Conservation (phyloP, 2,888 invertebrate genomes). For the Eilema griseolum region DNA sequence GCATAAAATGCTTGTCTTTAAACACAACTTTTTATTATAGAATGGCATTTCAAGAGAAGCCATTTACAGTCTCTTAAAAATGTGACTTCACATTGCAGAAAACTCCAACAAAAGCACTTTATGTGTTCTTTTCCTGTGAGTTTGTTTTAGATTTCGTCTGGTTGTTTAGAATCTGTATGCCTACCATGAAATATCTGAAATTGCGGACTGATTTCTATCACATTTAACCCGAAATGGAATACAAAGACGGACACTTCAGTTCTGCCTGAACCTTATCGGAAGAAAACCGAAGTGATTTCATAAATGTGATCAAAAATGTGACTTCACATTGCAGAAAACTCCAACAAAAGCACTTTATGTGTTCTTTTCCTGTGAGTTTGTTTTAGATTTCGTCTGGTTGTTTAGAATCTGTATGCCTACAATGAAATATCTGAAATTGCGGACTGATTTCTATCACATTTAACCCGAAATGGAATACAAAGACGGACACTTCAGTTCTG, state of each 20-base stretch:
- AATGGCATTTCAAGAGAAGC: background rate
- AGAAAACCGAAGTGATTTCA: too few species aligned
- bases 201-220: too few species aligned
- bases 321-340: background rate
- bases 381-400: background rate
- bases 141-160: background rate
- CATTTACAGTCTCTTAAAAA: slow-evolving; percentile 2
- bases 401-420: too few species aligned
- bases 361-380: background rate
- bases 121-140: background rate
- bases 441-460: too few species aligned
- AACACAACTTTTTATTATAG: background rate
- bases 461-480: too few species aligned
- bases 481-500: too few species aligned
- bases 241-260: too few species aligned
- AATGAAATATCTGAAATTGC: too few species aligned
- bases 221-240: too few species aligned
- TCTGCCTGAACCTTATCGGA: too few species aligned
- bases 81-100: background rate
- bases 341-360: background rate
- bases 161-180: background rate
- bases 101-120: background rate
- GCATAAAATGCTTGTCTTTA: background rate
- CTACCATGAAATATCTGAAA: too few species aligned
- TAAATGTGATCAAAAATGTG: too few species aligned